These are phyloP conservation scores for Sylvietta virens DNA, from an alignment of 2,113 vertebrate genomes.

Conservation along the genomic window DNA sequence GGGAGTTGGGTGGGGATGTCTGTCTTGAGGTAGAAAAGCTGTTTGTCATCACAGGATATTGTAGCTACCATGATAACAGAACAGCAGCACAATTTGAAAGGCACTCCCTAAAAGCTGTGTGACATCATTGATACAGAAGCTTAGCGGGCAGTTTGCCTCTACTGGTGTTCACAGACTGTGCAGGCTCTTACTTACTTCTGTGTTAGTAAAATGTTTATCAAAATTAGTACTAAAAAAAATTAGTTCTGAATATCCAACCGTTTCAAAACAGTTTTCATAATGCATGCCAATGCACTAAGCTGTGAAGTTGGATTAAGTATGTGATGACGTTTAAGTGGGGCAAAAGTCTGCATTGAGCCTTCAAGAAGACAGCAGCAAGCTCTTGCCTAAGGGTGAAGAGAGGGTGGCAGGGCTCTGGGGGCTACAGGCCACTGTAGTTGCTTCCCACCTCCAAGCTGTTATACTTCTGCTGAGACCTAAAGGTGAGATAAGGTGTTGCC, in stretches of 20 bases:
- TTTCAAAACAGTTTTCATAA: conserved; percentile 6
- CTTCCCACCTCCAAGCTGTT: not conserved
- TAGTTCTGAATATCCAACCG: not conserved
- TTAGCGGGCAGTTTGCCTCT: not conserved
- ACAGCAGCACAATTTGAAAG: conserved; percentile 5
- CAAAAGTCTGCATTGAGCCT: not conserved
- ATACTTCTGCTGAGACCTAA: not conserved
- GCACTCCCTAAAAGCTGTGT: conserved; percentile 16
- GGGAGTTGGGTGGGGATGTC: conserved; percentile 23
- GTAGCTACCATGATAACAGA: conserved; percentile 39
- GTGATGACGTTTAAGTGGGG: not conserved
- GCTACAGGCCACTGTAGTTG: not conserved
- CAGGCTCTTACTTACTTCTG: not conserved
- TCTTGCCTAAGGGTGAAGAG: rapidly evolving
- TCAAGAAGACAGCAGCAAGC: not conserved
- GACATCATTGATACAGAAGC: not conserved
- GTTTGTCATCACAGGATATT: conserved; percentile 44
- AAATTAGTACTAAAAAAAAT: not conserved
- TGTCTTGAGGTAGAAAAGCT: conserved; percentile 32
- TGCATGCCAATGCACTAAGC: not conserved
- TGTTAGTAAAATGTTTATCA: not conserved
- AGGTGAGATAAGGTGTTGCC: not conserved
- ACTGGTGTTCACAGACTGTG: not conserved
- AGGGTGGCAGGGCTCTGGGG: not conserved
- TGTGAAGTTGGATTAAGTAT: conserved; percentile 7